Evolutionary conservation across 2,113 vertebrate genomes (phyloP), one percentile per base, ranked within the genome.

Genomic region (Ia io): DNA sequence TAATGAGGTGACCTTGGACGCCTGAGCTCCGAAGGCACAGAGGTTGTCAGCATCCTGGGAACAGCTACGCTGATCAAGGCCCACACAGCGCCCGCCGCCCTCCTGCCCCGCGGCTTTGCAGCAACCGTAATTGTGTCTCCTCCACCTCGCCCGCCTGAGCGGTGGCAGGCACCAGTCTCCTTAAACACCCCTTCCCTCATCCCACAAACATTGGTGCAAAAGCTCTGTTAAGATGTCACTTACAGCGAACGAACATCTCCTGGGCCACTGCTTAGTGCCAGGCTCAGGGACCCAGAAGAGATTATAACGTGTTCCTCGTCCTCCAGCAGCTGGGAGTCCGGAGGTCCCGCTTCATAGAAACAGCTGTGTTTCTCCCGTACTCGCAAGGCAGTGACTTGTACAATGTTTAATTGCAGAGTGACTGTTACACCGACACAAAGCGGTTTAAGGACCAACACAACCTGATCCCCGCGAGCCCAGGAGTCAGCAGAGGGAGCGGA

Each of bases 1-100:
- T 84, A 59, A 90, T 9, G 20, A 96, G 94, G 88, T 96, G 93
- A 95, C 94, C 85, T 92, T 88, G 96, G 70, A 74, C 16, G 77
- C 53, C 69, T 6, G 78, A 78, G 30, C n/a, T 37, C 13, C 2
- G 5, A 47, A 63, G 53, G 91, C 82, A 78, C 23, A 73, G 74
- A 90, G 37, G 42, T 25, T 35, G 49, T 84, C 88, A 42, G 44
- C 65, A 61, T 42, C 5, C 0, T 14, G 84, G 84, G 44, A 51
- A 84, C 1, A n/a, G 59, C 77, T 30, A 28, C 47, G 22, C 65
- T 30, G 92, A 95, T 84, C 79, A n/a, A 85, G 78, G 42, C 49
- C 67, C 51, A 11, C 35, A 13, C 40, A 0, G 35, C 0, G 5
- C 73, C 51, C 28, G 42, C 25, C 0, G 84, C 40, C 69, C 88